Evolutionary conservation across 2,113 vertebrate species (phyloP).

Genomic region (Tachycineta bicolor): DNA sequence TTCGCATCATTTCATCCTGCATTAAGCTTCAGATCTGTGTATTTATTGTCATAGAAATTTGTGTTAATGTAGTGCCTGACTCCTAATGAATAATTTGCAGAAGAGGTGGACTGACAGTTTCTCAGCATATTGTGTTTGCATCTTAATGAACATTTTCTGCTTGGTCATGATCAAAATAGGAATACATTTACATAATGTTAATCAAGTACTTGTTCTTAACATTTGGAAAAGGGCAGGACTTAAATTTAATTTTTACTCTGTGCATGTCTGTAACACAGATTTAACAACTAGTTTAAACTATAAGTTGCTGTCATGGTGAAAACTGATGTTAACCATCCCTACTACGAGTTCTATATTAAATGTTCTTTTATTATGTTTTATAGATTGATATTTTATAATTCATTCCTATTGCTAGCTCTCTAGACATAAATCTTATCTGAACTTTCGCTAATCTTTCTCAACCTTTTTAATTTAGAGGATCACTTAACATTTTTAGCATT

Average conservation of each 20-base stretch:
- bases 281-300: constrained; percentile 45
- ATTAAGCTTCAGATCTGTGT: background rate
- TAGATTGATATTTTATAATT: constrained; percentile 23
- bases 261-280: constrained; percentile 21
- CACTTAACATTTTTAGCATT: constrained; percentile 4
- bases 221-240: constrained; percentile 59
- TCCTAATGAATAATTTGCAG: constrained; percentile 45
- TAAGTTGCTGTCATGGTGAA: background rate
- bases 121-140: constrained; percentile 38
- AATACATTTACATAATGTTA: constrained; percentile 66
- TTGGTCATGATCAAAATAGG: constrained; percentile 61
- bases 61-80: constrained; percentile 12
- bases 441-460: constrained; percentile 5
- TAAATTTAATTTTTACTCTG: constrained; percentile 46
- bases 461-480: constrained; percentile 13
- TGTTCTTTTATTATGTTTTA: background rate
- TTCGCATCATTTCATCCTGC: background rate
- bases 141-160: constrained; percentile 66
- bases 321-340: background rate
- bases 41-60: constrained; percentile 27
- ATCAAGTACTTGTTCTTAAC: constrained; percentile 62
- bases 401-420: background rate
- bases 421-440: background rate
- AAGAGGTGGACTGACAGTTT: constrained; percentile 46
- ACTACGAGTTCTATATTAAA: background rate